phyloP scores from a whole-genome alignment of 2,888 invertebrate genomes.

The Mayetiola destructor region DNA sequence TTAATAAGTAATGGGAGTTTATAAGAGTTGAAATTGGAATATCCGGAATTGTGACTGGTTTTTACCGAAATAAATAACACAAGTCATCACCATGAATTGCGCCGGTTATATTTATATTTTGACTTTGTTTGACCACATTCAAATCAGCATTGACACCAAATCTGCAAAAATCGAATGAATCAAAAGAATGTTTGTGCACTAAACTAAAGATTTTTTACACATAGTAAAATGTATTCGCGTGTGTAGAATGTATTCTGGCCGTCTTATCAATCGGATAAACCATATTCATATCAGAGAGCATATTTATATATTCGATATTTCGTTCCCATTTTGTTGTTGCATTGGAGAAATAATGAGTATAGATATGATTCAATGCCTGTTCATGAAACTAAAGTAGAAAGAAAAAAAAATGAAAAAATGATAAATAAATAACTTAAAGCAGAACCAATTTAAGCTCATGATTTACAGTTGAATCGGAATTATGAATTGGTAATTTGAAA shows the following conservation, averaged over 20 bases:
- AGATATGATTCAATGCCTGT: not conserved
- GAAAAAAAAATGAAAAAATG: no score
- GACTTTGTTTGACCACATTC: not conserved
- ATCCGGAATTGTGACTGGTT: no score
- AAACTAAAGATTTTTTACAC: not conserved
- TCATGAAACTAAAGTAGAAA: not conserved
- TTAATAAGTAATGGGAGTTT: no score
- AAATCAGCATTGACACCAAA: not conserved
- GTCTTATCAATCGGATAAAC: not conserved
- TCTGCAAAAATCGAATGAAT: not conserved
- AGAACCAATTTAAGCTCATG: not conserved
- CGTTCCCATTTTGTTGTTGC: not conserved
- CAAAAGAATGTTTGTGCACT: not conserved
- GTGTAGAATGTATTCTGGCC: not conserved
- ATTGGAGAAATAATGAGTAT: not conserved
- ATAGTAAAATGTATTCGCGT: slow-evolving; percentile 13
- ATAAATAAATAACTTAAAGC: not conserved
- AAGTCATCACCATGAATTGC: slow-evolving; percentile 1
- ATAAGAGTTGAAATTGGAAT: no score
- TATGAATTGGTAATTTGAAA: not conserved
- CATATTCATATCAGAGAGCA: slow-evolving; percentile 5
- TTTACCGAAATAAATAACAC: slow-evolving; percentile 4
- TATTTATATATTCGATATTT: not conserved
- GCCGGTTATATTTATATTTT: not conserved
- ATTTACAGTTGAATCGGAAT: not conserved